Percentiles rank a stretch among this genome's conserved stretches.
Evolutionary conservation across 1,140 invertebrate genomes (phyloP).

Genomic region (Physella acuta): DNA sequence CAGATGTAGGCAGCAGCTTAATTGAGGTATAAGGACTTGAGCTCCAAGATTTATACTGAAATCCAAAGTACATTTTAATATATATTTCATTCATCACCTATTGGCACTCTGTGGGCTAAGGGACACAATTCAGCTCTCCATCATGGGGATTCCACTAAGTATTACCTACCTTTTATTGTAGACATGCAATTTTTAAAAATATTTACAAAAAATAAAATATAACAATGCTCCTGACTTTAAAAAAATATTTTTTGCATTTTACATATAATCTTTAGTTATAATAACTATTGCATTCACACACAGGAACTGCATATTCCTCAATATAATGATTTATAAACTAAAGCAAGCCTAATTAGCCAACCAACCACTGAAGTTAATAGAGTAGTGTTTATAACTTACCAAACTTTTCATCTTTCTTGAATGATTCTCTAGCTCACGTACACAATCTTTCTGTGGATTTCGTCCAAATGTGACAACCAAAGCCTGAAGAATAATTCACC

Average conservation of each 20-base stretch:
- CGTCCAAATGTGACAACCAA: background rate
- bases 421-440: conserved; percentile 13
- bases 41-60: conserved; percentile 15
- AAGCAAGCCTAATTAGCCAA: too few species aligned
- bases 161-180: background rate
- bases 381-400: too few species aligned
- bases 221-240: background rate
- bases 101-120: background rate
- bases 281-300: too few species aligned
- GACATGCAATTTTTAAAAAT: background rate
- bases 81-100: background rate
- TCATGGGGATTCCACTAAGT: background rate
- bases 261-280: too few species aligned
- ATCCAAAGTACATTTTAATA: background rate
- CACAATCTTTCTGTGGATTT: background rate
- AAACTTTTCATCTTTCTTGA: conserved; percentile 24
- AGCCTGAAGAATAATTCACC: conserved; percentile 20
- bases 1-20: conserved; percentile 5
- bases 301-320: too few species aligned
- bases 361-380: too few species aligned
- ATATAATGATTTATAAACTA: too few species aligned
- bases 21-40: background rate
- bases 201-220: background rate
- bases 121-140: background rate
- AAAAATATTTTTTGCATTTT: background rate